Conservation (phyloP, 2,113 vertebrate species). For the Sporophila hypoxantha region DNA sequence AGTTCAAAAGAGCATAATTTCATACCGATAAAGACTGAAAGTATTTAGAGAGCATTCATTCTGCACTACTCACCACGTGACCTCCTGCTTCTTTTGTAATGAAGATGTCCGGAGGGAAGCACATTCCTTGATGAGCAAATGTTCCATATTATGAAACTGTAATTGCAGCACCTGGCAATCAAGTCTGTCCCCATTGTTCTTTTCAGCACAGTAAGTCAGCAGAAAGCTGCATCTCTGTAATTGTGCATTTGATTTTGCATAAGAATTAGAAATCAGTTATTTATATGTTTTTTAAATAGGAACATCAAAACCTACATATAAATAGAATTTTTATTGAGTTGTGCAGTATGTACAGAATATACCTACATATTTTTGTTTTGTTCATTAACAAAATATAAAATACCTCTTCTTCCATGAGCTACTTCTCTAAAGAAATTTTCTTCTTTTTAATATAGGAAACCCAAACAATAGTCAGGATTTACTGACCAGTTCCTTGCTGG, state of each 20-base stretch:
- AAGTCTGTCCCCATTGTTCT: constrained; percentile 18
- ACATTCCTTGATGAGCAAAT: constrained; percentile 13
- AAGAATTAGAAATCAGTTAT: background rate
- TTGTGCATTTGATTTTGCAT: background rate
- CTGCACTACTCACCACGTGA: background rate
- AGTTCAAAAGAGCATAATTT: background rate
- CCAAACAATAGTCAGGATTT: background rate
- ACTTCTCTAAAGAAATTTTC: background rate
- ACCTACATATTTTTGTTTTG: background rate
- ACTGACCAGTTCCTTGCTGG: background rate
- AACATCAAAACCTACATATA: background rate
- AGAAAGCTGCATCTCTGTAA: background rate
- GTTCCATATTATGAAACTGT: background rate
- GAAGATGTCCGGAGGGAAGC: constrained; percentile 15
- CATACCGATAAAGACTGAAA: background rate
- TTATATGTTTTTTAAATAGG: background rate
- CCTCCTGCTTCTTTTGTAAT: constrained; percentile 1
- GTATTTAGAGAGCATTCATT: background rate
- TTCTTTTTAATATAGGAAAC: background rate
- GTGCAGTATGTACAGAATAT: background rate
- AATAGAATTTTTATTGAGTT: background rate
- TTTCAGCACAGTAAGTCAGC: background rate
- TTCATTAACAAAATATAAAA: background rate
- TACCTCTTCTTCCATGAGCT: background rate
- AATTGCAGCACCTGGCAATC: constrained; percentile 45